Evolutionary conservation across 2,113 vertebrate genomes (phyloP), one percentile per base, ranked within the genome.

Genomic region (Pungitius pungitius): DNA sequence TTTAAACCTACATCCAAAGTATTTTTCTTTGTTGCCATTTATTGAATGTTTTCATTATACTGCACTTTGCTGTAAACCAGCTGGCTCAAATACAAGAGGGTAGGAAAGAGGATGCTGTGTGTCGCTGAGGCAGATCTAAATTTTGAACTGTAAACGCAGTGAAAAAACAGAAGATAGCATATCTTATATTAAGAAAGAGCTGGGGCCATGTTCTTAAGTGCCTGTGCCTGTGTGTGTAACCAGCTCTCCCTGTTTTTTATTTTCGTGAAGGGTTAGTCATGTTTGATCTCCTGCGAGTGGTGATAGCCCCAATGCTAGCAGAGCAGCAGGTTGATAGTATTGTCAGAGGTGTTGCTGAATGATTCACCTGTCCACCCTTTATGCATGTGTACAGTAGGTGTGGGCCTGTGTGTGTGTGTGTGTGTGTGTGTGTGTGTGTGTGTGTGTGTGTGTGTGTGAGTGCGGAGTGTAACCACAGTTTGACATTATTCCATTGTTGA

Each of bases 11-110:
- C 75, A 68, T 63, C 67, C 67, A 73, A 47, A 74, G 60, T 15
- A 15, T 61, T 76, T 42, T 24, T 51, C 73, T 68, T 68, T 62
- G 73, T 82, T 73, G 77, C 56, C 77, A 18, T 47, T 62, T 74
- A 73, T 73, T 60, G 51, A 67, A 78, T 18, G 61, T 64, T 18
- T 63, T 52, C 10, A 81, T 83, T 75, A 64, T 47, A 11, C 55
- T 26, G 59, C 64, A 58, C 62, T 73, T 55, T n/a, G n/a, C 39
- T 39, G 43, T 27, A 63, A 67, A 75, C 47, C 58, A 72, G 27
- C 51, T 65, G 81, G 12, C 22, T 70, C 10, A 64, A 58, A 64
- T 14, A 52, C 66, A 55, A 24, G 11, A 17, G 49, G 64, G 70
- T 67, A 71, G 67, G 11, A 24, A 69, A 75, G 77, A 69, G 22